Base-by-base conservation (phyloP, 2,113 vertebrate species). In the Alectura lathami region DNA sequence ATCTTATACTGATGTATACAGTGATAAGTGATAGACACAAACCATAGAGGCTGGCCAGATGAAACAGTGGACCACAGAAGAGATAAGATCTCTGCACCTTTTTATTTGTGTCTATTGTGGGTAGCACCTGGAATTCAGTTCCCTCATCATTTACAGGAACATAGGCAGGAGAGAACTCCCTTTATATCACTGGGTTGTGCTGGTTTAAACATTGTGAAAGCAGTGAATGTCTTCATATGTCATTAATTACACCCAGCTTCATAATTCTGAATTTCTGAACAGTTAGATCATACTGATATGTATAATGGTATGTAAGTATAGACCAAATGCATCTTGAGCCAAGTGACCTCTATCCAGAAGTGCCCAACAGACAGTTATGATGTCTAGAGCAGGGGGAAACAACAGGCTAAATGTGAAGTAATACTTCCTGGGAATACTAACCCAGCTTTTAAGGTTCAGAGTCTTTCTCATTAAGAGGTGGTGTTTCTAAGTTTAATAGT, bases 51-150 rank as follows among this genome's bases (percentile, higher is more conserved):
- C 20, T 40, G 24, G 6, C 11, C 16, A 38, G 10, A 40, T 5
- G 29, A 89, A 73, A 62, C 9, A 42, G 22, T 38, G 29, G 17
- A 30, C 8, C 51, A 64, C 51, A 32, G 26, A 47, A 43, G 6
- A 23, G 20, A 32, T 26, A 3, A 0, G 13, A 51, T 4, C 18
- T 68, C n/a, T 51, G 42, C 15, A 18, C 8, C 11, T 2, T 67
- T 51, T 60, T 13, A 18, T 38, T 56, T 67, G 17, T 45, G 12
- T 40, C 70, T 82, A 14, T 18, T 47, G 26, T 54, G 24, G 32
- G 26, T 13, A 51, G 12, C 13, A 45, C 32, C 13, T 62, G 32
- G 21, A 63, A 51, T 40, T 56, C 16, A 9, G 4, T 54, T 30
- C 27, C 38, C 14, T 23, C 36, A 29, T 10, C 12, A 23, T 64